Conservation (phyloP, 1,140 invertebrate genomes). For the Dufourea novaeangliae region DNA sequence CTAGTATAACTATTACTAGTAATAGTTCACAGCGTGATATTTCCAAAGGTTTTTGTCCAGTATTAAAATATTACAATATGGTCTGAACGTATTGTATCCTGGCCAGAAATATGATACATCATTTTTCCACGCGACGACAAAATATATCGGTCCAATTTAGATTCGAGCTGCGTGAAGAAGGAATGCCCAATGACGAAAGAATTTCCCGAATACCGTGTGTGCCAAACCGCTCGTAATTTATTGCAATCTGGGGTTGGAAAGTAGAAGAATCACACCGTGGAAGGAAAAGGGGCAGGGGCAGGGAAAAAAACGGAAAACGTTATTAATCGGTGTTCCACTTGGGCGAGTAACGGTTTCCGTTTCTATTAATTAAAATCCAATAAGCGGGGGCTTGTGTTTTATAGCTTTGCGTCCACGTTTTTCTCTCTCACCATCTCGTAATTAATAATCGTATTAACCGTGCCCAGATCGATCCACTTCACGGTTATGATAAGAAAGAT, state of each 20-base stretch:
- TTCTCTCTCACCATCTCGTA: not conserved
- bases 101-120: not conserved
- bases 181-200: not conserved
- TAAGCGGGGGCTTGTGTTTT: not conserved
- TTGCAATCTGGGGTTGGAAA: not conserved
- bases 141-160: not conserved
- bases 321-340: conserved; percentile 5
- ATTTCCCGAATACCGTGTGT: not conserved
- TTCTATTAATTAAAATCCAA: conserved; percentile 20
- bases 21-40: not conserved
- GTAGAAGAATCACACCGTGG: not conserved
- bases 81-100: not conserved
- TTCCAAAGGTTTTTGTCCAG: too few species aligned
- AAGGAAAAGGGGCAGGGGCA: not conserved
- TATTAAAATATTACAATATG: too few species aligned
- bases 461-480: not conserved
- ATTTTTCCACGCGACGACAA: not conserved
- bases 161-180: not conserved
- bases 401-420: not conserved
- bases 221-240: conserved; percentile 8
- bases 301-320: not conserved
- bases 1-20: too few species aligned
- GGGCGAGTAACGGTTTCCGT: conserved; percentile 6
- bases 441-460: not conserved
- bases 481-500: not conserved